Conservation (phyloP, 2,797 vertebrate species). For the Eleutherodactylus coqui region DNA sequence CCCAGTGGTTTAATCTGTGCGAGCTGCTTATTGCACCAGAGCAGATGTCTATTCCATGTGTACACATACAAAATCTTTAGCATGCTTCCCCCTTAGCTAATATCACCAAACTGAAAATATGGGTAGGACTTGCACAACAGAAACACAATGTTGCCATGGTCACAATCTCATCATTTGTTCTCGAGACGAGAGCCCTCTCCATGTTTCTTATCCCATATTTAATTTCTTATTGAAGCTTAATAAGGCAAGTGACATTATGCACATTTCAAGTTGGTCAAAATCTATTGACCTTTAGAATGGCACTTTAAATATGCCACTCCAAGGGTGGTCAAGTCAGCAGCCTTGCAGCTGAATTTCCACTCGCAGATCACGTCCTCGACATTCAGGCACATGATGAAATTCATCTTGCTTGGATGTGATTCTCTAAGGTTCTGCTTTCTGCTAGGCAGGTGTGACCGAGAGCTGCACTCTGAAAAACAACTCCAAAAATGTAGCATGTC, state of each 20-base stretch:
- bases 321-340: constrained; percentile 55
- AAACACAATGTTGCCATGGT: constrained; percentile 70
- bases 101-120: constrained; percentile 73
- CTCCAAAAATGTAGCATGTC: constrained; percentile 59
- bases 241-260: constrained; percentile 60
- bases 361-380: constrained; percentile 54
- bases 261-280: constrained; percentile 61
- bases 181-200: constrained; percentile 50
- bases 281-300: constrained; percentile 62
- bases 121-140: constrained; percentile 60
- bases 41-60: constrained; percentile 73
- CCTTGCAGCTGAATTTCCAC: constrained; percentile 54
- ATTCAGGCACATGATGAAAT: constrained; percentile 62
- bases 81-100: constrained; percentile 74
- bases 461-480: constrained; percentile 40
- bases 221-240: constrained; percentile 58
- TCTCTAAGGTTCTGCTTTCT: constrained; percentile 49
- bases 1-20: constrained; percentile 67
- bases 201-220: constrained; percentile 48
- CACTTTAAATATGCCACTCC: constrained; percentile 52
- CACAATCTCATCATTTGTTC: constrained; percentile 67
- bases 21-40: constrained; percentile 65
- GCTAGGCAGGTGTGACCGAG: constrained; percentile 52
- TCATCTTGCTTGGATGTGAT: constrained; percentile 55
- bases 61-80: constrained; percentile 65